Base-by-base conservation (phyloP, 1,140 invertebrate species). In the Drosophila gunungcola region DNA sequence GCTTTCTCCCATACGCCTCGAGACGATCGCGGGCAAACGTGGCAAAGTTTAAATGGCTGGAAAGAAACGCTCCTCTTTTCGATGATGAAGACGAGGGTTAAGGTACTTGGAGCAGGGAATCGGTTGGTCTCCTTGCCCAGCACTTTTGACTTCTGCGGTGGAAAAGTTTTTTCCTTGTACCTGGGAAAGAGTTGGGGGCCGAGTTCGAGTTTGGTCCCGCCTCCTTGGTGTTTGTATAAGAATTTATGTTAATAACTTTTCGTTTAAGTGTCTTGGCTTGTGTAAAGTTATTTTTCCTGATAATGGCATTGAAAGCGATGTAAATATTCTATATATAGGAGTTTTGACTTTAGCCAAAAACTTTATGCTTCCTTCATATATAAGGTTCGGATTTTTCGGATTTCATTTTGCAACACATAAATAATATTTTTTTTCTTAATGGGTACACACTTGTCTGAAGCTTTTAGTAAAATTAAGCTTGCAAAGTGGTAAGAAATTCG, bases 201-300 rank as follows among this genome's bases (percentile, higher is more conserved):
- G 48, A 69, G 65, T 68, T 65, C n/a, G 32, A 64, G 46, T 21
- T 78, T 27, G 78, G 52, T 61, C 70, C 49, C 56, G 73, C 80
- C 73, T 61, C 61, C 69, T 53, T 73, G 63, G 61, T 78, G 65
- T 61, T 69, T 63, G 70, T 73, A 72, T 54, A 83, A 73, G 80
- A 86, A 86, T 86, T 86, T 86, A 86, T 86, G 83, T 83, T 86
- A 86, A 86, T 86, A 88, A 86, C 84, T 86, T 86, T 82, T 62
- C 53, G 73, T 48, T 76, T 72, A 55, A 76, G 60, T 64, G 48
- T 67, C 57, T 65, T 42, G 63, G 58, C 27, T 61, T 67, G 67
- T 39, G 46, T 29, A 52, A 83, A 86, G 78, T 82, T 81, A 74
- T 75, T 74, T 42, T 79, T 58, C 61, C 63, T 89, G 84, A 88